Base-by-base conservation (phyloP, 2,797 vertebrate genomes). In the Limosa lapponica region DNA sequence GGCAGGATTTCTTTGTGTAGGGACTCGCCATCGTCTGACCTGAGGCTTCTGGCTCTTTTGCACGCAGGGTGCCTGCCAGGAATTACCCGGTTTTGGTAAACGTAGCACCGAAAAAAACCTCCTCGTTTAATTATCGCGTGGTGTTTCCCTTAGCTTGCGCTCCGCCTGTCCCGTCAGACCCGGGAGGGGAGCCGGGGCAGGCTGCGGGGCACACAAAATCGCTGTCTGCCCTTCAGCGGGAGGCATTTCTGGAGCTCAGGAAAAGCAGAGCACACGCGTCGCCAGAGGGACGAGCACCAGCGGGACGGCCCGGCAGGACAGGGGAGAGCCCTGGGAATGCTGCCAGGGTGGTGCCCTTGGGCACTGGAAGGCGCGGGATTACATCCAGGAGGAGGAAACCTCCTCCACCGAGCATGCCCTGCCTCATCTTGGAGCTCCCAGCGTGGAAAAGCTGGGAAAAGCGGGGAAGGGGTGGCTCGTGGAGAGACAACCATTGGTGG, bases 401-500 rank as follows among this genome's bases (percentile, higher is more conserved):
- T 1, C n/a, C 32, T 22, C 41, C 43, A 6, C 12, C 1, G 22
- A 36, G 44, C 46, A 44, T 4, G 7, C 5, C 2, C 2, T 1
- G 30, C 43, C 54, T 46, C 62, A 15, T 15, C 51, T 32, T 4
- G 28, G 5, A 24, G 27, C 10, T n/a, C 46, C 24, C 5, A 1
- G 43, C 24, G 8, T 0, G 13, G 34, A 12, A 37, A 41, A 12
- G 65, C 46, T 5, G 30, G 13, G 43, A 20, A 34, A 32, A 46
- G 0, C 4, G 2, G n/a, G 28, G 52, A 52, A 52, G 22, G 34
- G 24, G 6, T 0, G 27, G 44, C 2, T 16, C 0, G 13, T 3
- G 57, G 20, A 12, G 6, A 10, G 11, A 19, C 28, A 15, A 19
- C 1, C 19, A 46, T 46, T 46, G 43, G 43, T 44, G 43, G 19